Evolutionary conservation across 2,797 vertebrate species (phyloP), one percentile per base, ranked within the genome.

Genomic region (Gymnopithys bicolor): DNA sequence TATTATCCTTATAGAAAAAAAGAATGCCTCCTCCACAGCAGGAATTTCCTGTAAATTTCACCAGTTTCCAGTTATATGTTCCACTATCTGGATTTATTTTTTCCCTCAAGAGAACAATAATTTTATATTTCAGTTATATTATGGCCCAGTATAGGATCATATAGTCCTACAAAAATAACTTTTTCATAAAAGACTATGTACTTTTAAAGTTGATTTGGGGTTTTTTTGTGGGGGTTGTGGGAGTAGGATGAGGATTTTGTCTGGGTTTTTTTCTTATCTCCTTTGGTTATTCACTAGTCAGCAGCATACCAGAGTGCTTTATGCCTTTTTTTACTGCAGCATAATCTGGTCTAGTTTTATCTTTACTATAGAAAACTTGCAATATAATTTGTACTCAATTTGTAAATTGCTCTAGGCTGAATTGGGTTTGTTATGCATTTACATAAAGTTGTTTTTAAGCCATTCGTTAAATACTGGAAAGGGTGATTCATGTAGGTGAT

Each of bases 161-260:
- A 28, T 37, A 75, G 56, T 63, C 12, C 30, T 86, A 85, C 46
- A 90, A 91, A 71, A 77, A 82, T 33, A 83, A 67, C 24, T 77
- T 74, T 21, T 41, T 37, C 28, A 80, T 49, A 64, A 91, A 41
- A 30, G 41, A 62, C 14, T 19, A 9, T 35, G 8, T 13, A 23
- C 9, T 53, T 66, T 49, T 66, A 5, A 35, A 19, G 8, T 4
- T 7, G 4, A 19, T 28, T 35, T 27, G 43, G 5, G 18, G 15
- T 41, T 5, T n/a, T 59, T 43, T 2, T 18, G 16, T 2, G 19
- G 3, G 5, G 2, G 5, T 2, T 8, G 10, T 27, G 48, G 3
- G 12, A 13, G 15, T 19, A 24, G 6, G 5, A 5, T 10, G 5
- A 19, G 7, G 1, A 0, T 4, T 30, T 37, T 67, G 7, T 48